Base-by-base conservation (phyloP, 2,888 invertebrate genomes). In the Trissoscelio sp. region DNA sequence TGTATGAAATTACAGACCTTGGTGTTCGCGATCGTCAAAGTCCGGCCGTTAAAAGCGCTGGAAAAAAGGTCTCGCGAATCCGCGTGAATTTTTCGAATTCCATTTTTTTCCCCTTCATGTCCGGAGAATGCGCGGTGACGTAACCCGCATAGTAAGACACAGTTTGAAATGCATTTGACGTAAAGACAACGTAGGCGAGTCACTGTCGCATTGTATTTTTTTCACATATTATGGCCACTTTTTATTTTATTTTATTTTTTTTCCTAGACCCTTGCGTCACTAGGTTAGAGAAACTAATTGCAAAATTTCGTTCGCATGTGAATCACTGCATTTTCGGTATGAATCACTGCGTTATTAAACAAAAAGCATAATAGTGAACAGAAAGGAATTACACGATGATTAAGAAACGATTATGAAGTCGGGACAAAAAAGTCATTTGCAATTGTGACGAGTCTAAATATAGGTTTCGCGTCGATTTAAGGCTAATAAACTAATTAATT, bases 121-220 rank as follows among this genome's bases (percentile, higher is more conserved):
- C 12, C 1, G 28, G 58, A 70, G 69, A 57, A 69, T 48, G 58
- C 37, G 12, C 42, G 51, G 11, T 60, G 51, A 60, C 31, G 60
- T 28, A 72, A 60, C 20, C 24, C 31, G 24, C 60, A 39, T 51
- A 72, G 60, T 34, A 58, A 39, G 39, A n/a, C n/a, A 42, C 20
- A 39, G 48, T 58, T 72, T 28, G 72, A 72, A 60, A 72, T 72
- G 60, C 57, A 60, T 72, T 72, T 72, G 70, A 70, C 58, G 70
- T 70, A 58, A 70, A 70, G n/a, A 22, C 70, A 20, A 72, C 53
- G 60, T 72, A 72, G 58, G 37, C 48, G 58, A 70, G 58, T 58
- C 48, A 58, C 58, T 39, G 58, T 70, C 48, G 58, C 70, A 48
- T 70, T 70, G 46, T 69, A 22, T 46, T 69, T 70, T 58, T 70